Base-by-base conservation (phyloP, 1,140 invertebrate species). In the Zaprionus africanus region DNA sequence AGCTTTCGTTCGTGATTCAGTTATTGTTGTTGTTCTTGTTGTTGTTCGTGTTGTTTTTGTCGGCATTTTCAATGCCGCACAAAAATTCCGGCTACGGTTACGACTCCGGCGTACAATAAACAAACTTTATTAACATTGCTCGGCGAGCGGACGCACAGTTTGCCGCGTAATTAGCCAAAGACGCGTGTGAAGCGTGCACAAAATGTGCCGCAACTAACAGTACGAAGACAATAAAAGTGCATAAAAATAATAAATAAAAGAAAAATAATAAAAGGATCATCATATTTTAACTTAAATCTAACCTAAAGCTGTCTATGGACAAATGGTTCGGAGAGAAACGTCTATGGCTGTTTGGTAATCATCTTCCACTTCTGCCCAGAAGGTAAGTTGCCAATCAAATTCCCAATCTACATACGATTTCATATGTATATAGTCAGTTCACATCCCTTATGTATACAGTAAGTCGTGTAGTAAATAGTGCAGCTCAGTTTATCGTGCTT, bases 271-370 rank as follows among this genome's bases (percentile, higher is more conserved):
- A 58, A 31, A 43, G 43, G 3, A 60, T n/a, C 49, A 12, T 61
- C n/a, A 57, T 34, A 4, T 51, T 51, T 5, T 1, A 46, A 13
- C 11, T 24, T 1, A 24, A 51, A 13, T 12, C 4, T 1, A 51
- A n/a, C 9, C 13, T 13, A 19, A 31, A 51, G 65, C n/a, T 31
- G 80, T 91, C 84, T 92, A 97, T 97, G 96, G 96, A 97, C 95
- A 97, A 96, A 97, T 97, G 96, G 96, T 95, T 97, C 91, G 96
- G 95, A 94, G 96, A 97, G 94, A 96, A 96, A 93, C 96, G 96
- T 94, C 94, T 97, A 91, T 97, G 96, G 96, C 95, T 97, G 92
- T 96, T 97, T 93, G 96, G 96, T 91, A 97, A 96, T 94, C 96
- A 96, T 92, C 94, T 97, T 92, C 96, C 96, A 79, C 94, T 97